Evolutionary conservation across 2,888 invertebrate species (phyloP).

Genomic region (Macrophya annulata): DNA sequence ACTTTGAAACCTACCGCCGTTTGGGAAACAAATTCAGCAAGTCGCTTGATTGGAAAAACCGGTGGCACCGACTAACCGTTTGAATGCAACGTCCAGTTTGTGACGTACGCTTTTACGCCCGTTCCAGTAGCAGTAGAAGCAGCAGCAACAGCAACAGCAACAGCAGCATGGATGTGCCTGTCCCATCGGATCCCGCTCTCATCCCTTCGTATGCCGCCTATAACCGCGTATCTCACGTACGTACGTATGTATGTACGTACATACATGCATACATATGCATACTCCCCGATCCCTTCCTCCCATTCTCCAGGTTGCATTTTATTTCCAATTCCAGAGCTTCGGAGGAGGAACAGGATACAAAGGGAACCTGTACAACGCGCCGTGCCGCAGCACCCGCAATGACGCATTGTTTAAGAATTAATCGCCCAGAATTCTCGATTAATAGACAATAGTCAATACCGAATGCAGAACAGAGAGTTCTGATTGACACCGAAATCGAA

Average conservation of each 20-base stretch:
- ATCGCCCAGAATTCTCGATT: conserved; percentile 62
- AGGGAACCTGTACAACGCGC: conserved; percentile 17
- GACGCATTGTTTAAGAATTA: conserved; percentile 75
- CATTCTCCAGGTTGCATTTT: conserved; percentile 66
- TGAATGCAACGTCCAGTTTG: conserved; percentile 63
- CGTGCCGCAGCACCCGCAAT: conserved; percentile 64
- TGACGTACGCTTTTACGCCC: conserved; percentile 51
- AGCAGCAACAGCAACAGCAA: neutral
- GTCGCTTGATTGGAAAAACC: conserved; percentile 61
- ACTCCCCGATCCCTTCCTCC: neutral
- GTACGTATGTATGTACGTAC: neutral
- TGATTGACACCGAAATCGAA: conserved; percentile 39
- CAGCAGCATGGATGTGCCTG: neutral
- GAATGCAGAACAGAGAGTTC: neutral
- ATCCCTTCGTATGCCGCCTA: neutral
- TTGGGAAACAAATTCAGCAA: conserved; percentile 61
- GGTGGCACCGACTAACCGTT: conserved; percentile 60
- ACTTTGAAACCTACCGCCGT: conserved; percentile 65
- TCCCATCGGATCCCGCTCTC: conserved; percentile 20
- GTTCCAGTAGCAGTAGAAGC: neutral
- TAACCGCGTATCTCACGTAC: neutral
- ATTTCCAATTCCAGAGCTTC: conserved; percentile 71
- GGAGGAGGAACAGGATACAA: conserved; percentile 59
- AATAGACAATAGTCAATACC: conserved; percentile 44
- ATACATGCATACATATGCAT: no score